Base-by-base conservation (phyloP, 2,888 invertebrate genomes). In the Acanthosepion lycidas region DNA sequence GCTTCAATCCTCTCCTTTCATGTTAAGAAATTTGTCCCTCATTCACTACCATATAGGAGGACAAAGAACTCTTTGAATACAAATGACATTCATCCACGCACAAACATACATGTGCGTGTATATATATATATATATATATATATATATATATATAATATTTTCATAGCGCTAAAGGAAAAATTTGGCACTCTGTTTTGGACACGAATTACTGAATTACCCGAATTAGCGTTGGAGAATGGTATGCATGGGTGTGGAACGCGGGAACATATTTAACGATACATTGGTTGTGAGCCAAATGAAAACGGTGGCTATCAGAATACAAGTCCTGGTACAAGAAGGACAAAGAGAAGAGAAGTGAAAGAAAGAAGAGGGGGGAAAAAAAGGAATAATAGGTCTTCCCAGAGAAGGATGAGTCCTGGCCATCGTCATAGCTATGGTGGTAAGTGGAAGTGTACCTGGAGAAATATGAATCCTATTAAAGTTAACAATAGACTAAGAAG, bases 121-220 rank as follows among this genome's bases (percentile, higher is more conserved):
- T 78, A 78, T 78, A 78, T 78, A 78, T 78, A 78, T 78, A 78
- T 78, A 78, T 78, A 78, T 78, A 78, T 78, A 78, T 78, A 78
- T 78, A 78, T n/a, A n/a, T n/a, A n/a, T n/a, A n/a, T n/a, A n/a
- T n/a, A n/a, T n/a, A n/a, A n/a, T n/a, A n/a, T n/a, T n/a, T 78
- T n/a, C 15, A 78, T 78, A 78, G n/a, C 4, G 78, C n/a, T 78
- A n/a, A 78, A 33, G n/a, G 78, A 33, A 33, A 78, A 78, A 78
- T 15, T 78, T 78, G 78, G 78, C 78, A 78, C n/a, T 0, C n/a
- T 78, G 9, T 78, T 33, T n/a, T 33, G n/a, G 12, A 78, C 78
- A 78, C 15, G 78, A 78, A 78, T 78, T 78, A 78, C 78, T n/a
- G 78, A 78, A 78, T 78, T 78, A 78, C n/a, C 33, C 33, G 78